Base-by-base conservation (phyloP, 2,797 vertebrate genomes). In the Hemibagrus guttatus region DNA sequence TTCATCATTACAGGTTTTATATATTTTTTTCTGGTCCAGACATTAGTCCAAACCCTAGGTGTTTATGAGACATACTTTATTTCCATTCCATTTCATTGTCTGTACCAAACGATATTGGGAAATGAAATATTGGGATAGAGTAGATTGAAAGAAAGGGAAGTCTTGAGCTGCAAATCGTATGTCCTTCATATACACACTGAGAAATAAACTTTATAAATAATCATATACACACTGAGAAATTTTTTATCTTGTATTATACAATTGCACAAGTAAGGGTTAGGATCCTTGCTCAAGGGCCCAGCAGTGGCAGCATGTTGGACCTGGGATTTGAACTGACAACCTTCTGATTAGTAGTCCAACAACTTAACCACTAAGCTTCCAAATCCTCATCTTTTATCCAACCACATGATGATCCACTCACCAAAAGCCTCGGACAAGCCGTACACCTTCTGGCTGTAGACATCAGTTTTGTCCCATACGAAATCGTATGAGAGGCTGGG, bases 401-500 rank as follows among this genome's bases (percentile, higher is more conserved):
- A 63, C n/a, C 11, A 66, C 52, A 21, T 7, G 58, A 83, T 12
- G 5, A 56, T 23, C 26, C 58, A 71, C 98, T 95, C 91, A 99
- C 98, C 96, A 0, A 99, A 99, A 66, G 98, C 97, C 93, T 99
- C 98, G 0, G 98, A 98, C 72, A 99, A 92, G 31, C 98, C 98
- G 0, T 97, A 97, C 89, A 99, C 98, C 91, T 99, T 99, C 94
- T 99, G 98, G 92, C 97, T 98, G 95, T 99, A 99, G 87, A 99
- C 97, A 0, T 99, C 98, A 0, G 98, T 96, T 92, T 99, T 99
- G 94, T 99, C 98, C 98, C 98, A 99, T 89, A 98, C 93, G 90
- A 99, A 99, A 90, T 98, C 96, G 84, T 99, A 99, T 0, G 95
- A 95, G 6, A 99, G 95, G 93, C 98, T 97, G 0, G 98, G 98